Conservation (phyloP, 2,113 vertebrate genomes). For the Nesogale talazaci region DNA sequence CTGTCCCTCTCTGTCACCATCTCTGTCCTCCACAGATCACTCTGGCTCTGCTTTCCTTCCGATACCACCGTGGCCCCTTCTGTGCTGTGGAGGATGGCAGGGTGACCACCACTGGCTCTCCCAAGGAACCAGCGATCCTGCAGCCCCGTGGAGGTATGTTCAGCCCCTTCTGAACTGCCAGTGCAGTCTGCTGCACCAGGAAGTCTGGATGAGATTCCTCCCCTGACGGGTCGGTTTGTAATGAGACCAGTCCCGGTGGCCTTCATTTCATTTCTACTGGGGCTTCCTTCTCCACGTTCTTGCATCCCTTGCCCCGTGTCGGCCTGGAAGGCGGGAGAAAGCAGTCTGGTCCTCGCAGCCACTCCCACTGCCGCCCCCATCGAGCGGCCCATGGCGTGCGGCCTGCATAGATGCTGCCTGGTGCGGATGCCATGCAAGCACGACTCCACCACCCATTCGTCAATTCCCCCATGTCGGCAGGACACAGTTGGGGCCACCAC, state of each 20-base stretch:
- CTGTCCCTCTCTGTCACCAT: background rate
- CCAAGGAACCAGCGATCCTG: background rate
- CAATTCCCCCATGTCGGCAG: background rate
- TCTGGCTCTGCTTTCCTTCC: background rate
- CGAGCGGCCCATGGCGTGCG: background rate
- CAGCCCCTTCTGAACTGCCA: background rate
- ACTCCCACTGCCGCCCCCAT: background rate
- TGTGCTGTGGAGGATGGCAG: no score
- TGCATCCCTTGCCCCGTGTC: constrained; percentile 79
- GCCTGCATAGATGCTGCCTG: background rate
- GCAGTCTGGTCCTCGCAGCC: constrained; percentile 48
- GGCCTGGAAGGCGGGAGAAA: constrained; percentile 80
- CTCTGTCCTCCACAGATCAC: background rate
- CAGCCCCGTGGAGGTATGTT: fast-evolving
- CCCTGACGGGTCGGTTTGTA: constrained; percentile 80
- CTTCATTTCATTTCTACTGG: constrained; percentile 85
- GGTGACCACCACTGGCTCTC: background rate
- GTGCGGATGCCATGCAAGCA: background rate
- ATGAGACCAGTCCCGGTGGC: constrained; percentile 84
- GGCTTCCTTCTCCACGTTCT: constrained; percentile 82
- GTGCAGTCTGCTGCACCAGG: background rate
- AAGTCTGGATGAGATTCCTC: constrained; percentile 75
- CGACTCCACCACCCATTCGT: background rate
- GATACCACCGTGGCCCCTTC: background rate
- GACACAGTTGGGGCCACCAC: background rate